Conservation (phyloP, 2,888 invertebrate species). For the Synanthedon formicaeformis region DNA sequence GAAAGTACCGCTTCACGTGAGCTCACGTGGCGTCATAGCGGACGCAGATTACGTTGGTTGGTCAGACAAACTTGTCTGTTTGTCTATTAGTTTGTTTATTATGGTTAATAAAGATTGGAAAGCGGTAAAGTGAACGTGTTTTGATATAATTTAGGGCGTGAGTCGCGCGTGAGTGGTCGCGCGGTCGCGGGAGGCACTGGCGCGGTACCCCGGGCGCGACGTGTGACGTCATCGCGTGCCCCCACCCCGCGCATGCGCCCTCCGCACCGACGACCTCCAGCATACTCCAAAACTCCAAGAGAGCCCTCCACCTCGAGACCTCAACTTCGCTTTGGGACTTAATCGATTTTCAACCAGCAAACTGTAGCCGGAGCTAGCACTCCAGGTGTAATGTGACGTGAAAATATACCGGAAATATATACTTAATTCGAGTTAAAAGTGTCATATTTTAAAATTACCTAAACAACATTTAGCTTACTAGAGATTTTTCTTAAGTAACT, state of each 20-base stretch:
- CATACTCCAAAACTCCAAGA: constrained; percentile 55
- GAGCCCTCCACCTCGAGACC: constrained; percentile 64
- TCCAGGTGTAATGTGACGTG: constrained; percentile 35
- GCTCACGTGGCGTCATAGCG: constrained; percentile 20
- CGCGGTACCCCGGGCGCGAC: constrained; percentile 53
- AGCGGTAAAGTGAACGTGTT: constrained; percentile 51
- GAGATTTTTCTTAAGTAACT: too few relatives aligned
- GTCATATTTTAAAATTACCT: too few relatives aligned
- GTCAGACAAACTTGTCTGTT: constrained; percentile 7
- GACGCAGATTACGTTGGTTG: constrained; percentile 7
- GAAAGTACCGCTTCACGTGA: constrained; percentile 16
- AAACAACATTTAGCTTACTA: too few relatives aligned
- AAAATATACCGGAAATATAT: background rate
- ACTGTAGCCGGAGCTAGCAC: constrained; percentile 46
- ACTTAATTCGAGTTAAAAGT: too few relatives aligned
- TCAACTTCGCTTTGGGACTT: constrained; percentile 61
- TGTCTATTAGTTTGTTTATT: constrained; percentile 22
- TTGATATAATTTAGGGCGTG: constrained; percentile 35
- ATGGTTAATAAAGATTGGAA: constrained; percentile 52
- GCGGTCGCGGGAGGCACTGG: constrained; percentile 62
- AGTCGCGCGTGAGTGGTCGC: constrained; percentile 57
- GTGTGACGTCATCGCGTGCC: constrained; percentile 60
- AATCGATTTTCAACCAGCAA: constrained; percentile 68
- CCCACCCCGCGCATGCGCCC: constrained; percentile 54
- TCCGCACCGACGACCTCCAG: constrained; percentile 17